Evolutionary conservation across 2,113 vertebrate genomes (phyloP), one percentile per base, ranked within the genome.

Genomic region (Plotosus lineatus): DNA sequence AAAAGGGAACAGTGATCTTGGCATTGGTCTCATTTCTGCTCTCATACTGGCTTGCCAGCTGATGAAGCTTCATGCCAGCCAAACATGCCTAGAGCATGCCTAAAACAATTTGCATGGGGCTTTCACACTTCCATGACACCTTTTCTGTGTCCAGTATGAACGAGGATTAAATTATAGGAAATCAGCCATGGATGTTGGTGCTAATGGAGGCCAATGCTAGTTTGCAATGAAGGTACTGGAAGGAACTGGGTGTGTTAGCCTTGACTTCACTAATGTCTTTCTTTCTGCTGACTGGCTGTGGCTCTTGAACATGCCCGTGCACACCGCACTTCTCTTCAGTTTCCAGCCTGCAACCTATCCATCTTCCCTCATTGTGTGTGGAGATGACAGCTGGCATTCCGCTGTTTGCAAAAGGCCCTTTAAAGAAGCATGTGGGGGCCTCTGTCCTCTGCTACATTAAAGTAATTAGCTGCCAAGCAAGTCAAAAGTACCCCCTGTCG

Each of bases 401-500:
- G 92, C 94, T 95, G 94, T 94, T 95, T 95, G 92, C 94, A 92
- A 94, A 92, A 92, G 93, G 93, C 77, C 91, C 92, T 93, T 94
- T 95, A 93, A 94, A 91, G 92, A 94, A 94, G 73, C 91, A 94
- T 84, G 92, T 94, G 91, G 95, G 82, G 91, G 92, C 94, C 94
- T 94, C 87, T 80, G 87, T 95, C 94, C 93, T 91, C 94, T 87
- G 95, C 88, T 91, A 95, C 90, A 96, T 95, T 94, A 97, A 96
- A 97, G 97, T 97, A 98, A 99, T 99, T 99, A 98, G 97, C 96
- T 96, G 95, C 95, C 92, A 91, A 93, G 94, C 89, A 90, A 95
- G 93, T 95, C 94, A 95, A 95, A 93, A 92, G 92, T 94, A 95
- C 96, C 96, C 94, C 97, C 97, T 87, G 89, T 95, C 90, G 94